Evolutionary conservation across 2,888 invertebrate species (phyloP), one percentile per base, ranked within the genome.

Genomic region (Steinernema hermaphroditum): DNA sequence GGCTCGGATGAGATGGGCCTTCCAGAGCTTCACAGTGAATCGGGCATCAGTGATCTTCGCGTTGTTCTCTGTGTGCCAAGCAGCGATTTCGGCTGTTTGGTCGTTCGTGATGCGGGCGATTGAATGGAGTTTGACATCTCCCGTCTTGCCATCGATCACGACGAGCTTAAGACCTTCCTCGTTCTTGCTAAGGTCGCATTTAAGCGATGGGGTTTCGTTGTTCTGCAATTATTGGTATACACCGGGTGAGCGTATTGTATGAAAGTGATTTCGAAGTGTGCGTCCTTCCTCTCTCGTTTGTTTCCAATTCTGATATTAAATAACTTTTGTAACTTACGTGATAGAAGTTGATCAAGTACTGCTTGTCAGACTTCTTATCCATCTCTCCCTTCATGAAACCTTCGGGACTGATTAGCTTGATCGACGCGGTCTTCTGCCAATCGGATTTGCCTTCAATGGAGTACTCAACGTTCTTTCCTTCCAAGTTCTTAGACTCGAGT

Each of bases 11-110:
- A 41, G 41, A 6, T 69, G 43, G 2, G 69, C 29, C 62, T 62
- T 62, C 32, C 32, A 62, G 16, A 62, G 62, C 32, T 27, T 9
- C 9, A 44, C 70, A 14, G 32, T 44, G 49, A 46, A 32, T 0
- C 46, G 44, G 24, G 70, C 70, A 29, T 70, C 70, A 2, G 43
- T 46, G 29, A 46, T 19, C 12, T 46, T 43, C 46, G 27, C 27
- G n/a, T 27, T 46, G 70, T 32, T 46, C 27, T 70, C 70, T 1
- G 70, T 70, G 32, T 70, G 70, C 70, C 70, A 70, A 27, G 29
- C 46, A 16, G 32, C 46, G 32, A 70, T 46, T 16, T 44, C 46
- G 29, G 70, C 70, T 12, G 49, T 44, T n/a, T 46, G 32, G 46
- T 44, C 49, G 46, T 70, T 46, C 43, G 46, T 24, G 32, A 70